Conservation (phyloP, 2,113 vertebrate species). For the Zingel zingel region DNA sequence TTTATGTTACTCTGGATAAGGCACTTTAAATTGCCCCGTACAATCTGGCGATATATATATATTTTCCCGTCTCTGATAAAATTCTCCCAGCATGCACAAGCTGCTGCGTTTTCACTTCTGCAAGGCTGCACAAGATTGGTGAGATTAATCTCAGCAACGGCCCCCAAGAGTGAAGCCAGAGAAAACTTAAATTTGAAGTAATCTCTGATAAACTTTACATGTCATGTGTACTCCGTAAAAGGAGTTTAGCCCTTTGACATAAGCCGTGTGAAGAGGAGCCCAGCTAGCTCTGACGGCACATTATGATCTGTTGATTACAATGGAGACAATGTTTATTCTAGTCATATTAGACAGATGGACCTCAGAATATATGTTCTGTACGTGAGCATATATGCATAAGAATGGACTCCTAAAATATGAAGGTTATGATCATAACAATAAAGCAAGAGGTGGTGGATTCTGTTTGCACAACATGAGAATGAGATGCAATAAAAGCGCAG, state of each 20-base stretch:
- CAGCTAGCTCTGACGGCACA: conserved; percentile 80
- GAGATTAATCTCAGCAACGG: conserved; percentile 30
- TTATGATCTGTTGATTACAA: conserved; percentile 54
- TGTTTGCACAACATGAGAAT: conserved; percentile 18
- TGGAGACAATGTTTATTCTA: conserved; percentile 39
- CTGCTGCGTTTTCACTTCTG: conserved; percentile 16
- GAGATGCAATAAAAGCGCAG: conserved; percentile 39
- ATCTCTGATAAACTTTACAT: conserved; percentile 45
- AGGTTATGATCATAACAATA: background rate
- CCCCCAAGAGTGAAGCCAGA: conserved; percentile 48
- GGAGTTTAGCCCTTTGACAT: conserved; percentile 83
- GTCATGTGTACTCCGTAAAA: conserved; percentile 62
- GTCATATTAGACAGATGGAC: conserved; percentile 21
- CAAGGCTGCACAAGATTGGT: conserved; percentile 17
- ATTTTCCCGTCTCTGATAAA: background rate
- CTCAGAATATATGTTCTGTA: background rate
- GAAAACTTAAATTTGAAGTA: conserved; percentile 23
- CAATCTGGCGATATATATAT: conserved; percentile 78
- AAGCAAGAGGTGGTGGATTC: background rate
- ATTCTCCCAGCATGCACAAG: background rate
- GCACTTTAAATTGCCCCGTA: conserved; percentile 81
- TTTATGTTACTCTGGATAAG: conserved; percentile 70
- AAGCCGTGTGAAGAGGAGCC: conserved; percentile 78
- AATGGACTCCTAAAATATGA: conserved; percentile 24
- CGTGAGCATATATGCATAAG: background rate